A percentile compares a stretch with the other conserved stretches of the same genome.
Conservation (phyloP, 2,113 vertebrate species). For the Nothobranchius furzeri region DNA sequence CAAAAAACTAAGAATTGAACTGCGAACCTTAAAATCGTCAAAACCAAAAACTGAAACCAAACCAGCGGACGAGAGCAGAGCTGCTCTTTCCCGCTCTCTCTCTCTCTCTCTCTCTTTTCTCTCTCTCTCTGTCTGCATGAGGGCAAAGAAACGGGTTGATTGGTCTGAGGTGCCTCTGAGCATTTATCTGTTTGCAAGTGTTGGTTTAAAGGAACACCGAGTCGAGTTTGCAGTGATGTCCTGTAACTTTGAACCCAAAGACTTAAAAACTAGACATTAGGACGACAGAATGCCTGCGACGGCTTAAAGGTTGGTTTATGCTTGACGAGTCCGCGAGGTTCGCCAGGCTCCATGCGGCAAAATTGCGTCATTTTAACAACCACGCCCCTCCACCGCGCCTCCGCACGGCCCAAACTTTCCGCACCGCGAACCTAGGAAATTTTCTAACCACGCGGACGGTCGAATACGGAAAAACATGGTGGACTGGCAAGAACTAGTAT, state of each 20-base stretch:
- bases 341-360: too few species aligned
- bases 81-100: slow-evolving; percentile 8
- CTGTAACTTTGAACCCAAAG: slow-evolving; percentile 26
- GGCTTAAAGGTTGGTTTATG: too few species aligned
- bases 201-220: neutral
- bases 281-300: slow-evolving; percentile 21
- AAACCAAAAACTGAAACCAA: slow-evolving; percentile 76
- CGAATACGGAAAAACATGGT: too few species aligned
- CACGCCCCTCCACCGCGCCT: too few species aligned
- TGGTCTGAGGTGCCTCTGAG: slow-evolving; percentile 46
- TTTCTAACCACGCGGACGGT: too few species aligned
- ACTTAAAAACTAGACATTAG: slow-evolving; percentile 1
- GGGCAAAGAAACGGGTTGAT: slow-evolving; percentile 40
- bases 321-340: too few species aligned
- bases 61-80: slow-evolving; percentile 34
- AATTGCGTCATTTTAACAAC: too few species aligned
- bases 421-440: too few species aligned
- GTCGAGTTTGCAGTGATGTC: slow-evolving; percentile 24
- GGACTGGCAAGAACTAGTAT: too few species aligned
- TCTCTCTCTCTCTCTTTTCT: too few species aligned
- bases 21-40: slow-evolving; percentile 64
- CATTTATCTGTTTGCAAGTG: slow-evolving; percentile 27
- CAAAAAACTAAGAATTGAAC: slow-evolving; percentile 66
- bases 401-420: too few species aligned
- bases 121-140: slow-evolving; percentile 8